Conservation (phyloP, 2,888 invertebrate genomes). For the Hoplodrina ambigua region DNA sequence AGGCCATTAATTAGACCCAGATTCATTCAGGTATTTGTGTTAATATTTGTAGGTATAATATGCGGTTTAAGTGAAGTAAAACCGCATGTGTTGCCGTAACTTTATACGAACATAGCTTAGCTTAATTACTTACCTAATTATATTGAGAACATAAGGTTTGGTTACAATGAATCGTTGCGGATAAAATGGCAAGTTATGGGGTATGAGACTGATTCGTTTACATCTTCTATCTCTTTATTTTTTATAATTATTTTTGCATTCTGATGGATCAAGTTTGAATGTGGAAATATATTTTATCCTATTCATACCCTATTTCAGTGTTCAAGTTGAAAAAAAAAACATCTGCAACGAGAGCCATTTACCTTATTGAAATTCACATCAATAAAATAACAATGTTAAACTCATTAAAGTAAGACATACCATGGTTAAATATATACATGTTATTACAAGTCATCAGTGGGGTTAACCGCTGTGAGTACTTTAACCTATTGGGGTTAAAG, state of each 20-base stretch:
- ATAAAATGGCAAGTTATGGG: background rate
- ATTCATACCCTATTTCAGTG: too few relatives aligned
- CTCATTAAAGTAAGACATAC: too few relatives aligned
- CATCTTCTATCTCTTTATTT: background rate
- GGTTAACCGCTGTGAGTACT: too few relatives aligned
- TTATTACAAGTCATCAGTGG: background rate
- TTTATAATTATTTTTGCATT: too few relatives aligned
- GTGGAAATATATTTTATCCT: too few relatives aligned
- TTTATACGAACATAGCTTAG: conserved; percentile 16
- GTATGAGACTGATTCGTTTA: background rate
- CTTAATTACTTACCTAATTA: conserved; percentile 23
- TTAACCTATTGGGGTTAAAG: background rate
- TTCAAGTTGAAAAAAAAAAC: too few relatives aligned
- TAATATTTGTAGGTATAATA: conserved; percentile 17
- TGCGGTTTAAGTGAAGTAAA: conserved; percentile 27
- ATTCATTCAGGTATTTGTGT: conserved; percentile 15
- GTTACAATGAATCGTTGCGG: conserved; percentile 3
- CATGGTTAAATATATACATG: background rate
- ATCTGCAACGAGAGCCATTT: too few relatives aligned
- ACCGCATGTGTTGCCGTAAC: conserved; percentile 37
- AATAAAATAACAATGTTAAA: too few relatives aligned
- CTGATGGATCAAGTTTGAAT: too few relatives aligned
- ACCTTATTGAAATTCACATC: too few relatives aligned
- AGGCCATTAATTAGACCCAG: conserved; percentile 26
- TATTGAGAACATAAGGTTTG: conserved; percentile 9